Base-by-base conservation (phyloP, 2,797 vertebrate species). In the Phataginus tetradactyla region DNA sequence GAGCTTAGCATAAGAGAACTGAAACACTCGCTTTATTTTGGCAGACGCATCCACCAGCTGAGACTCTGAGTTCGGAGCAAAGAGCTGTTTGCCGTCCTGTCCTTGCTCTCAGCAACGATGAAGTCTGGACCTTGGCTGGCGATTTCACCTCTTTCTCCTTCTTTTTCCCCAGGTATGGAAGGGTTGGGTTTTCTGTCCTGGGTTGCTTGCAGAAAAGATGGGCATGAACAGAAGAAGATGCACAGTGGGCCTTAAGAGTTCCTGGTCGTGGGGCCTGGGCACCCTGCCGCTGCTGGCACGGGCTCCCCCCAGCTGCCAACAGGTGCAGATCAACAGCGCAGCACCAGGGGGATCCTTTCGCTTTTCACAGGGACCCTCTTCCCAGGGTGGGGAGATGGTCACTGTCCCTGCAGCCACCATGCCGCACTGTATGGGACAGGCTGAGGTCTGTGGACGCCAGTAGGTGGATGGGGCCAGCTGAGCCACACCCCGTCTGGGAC, bases 1-100 rank as follows among this genome's bases (percentile, higher is more conserved):
- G 93, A 96, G 91, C 77, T 96, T 75, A 93, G 66, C 94, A 96
- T 96, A 95, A 96, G 96, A 95, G 79, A 90, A 95, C 79, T 61
- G 55, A 92, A 95, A 92, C 69, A 86, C 42, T 39, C 87, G 86
- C 63, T 87, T 93, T 85, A 91, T 80, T 77, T 53, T 90, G 72
- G 91, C 75, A 81, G 71, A 93, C 49, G 53, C 63, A 71, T 85
- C 91, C 87, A 42, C 49, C 61, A 96, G 89, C 95, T 95, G 85
- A 96, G 95, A 92, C 51, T 85, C 86, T 91, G 68, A 94, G 80
- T 69, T 77, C 45, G 10, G 37, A 92, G 86, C 55, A 90, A 90
- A 96, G 39, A 85, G 87, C 94, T 57, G 21, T 66, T 84, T 87
- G 89, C 95, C 66, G 71, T 88, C n/a, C 20, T 84, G 4, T 80